Evolutionary conservation across 2,888 invertebrate species (phyloP).

Genomic region (Cataglyphis rosenhaueri): DNA sequence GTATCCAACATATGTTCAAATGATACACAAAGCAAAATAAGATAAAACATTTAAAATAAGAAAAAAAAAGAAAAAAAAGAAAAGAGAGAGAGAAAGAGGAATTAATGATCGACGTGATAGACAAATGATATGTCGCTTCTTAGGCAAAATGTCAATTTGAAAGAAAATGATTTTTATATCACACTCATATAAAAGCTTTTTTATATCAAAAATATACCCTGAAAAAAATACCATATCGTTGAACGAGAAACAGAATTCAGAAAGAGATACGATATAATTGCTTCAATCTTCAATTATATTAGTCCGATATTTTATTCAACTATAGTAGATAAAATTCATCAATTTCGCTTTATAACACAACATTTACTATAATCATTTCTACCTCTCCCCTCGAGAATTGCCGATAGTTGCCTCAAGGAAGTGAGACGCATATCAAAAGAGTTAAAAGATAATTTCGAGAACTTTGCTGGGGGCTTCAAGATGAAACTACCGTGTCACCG

Average conservation of each 20-base stretch:
- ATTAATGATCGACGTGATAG: background rate
- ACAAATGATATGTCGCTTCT: background rate
- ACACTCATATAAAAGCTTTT: background rate
- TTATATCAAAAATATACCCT: background rate
- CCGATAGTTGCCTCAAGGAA: background rate
- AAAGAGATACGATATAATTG: background rate
- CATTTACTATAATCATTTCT: background rate
- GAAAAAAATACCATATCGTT: background rate
- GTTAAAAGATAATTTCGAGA: constrained; percentile 29
- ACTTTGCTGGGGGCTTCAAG: constrained; percentile 10
- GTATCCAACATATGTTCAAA: background rate
- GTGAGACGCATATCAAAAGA: background rate
- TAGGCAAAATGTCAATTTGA: background rate
- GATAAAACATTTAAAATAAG: background rate
- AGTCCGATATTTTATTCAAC: background rate
- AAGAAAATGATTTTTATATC: background rate
- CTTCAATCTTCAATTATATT: background rate
- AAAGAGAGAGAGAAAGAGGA: background rate
- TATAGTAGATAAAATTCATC: background rate
- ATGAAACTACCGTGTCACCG: constrained; percentile 57
- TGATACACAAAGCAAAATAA: background rate
- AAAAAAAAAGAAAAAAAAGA: background rate
- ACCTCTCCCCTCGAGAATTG: background rate
- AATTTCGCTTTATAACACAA: background rate
- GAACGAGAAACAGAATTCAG: background rate